Conservation (phyloP, 2,113 vertebrate species). For the Xiphophorus couchianus region DNA sequence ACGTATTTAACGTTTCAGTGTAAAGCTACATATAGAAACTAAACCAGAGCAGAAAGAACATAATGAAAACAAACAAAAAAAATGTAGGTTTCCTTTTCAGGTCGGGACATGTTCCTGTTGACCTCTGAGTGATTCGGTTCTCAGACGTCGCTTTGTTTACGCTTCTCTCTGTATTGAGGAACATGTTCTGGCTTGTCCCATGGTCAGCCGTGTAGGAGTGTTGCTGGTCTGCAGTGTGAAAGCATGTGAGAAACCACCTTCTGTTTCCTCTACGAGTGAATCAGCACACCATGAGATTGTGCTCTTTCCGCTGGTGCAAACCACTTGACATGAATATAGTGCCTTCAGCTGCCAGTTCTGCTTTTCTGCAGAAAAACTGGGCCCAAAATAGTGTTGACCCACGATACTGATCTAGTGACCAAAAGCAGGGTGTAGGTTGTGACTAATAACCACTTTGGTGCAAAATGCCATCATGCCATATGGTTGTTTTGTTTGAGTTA, state of each 20-base stretch:
- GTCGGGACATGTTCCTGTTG: constrained; percentile 8
- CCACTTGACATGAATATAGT: constrained; percentile 40
- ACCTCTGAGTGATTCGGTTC: constrained; percentile 1
- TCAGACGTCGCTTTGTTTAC: constrained; percentile 5
- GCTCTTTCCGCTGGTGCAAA: constrained; percentile 41
- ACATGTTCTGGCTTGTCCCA: constrained; percentile 21
- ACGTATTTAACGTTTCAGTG: background rate
- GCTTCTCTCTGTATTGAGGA: background rate
- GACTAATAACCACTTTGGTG: background rate
- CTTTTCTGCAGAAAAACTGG: constrained; percentile 59
- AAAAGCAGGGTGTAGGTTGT: background rate
- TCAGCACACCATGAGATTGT: constrained; percentile 29
- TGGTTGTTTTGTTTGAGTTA: background rate
- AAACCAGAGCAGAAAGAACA: background rate
- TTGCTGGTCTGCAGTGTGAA: constrained; percentile 8
- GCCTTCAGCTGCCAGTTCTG: constrained; percentile 62
- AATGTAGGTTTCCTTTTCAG: constrained; percentile 5
- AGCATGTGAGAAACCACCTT: constrained; percentile 5
- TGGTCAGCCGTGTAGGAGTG: constrained; percentile 1
- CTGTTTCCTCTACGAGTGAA: constrained; percentile 50
- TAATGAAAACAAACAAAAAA: background rate
- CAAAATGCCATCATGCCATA: background rate
- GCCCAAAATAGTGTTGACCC: constrained; percentile 42
- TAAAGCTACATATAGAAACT: background rate
- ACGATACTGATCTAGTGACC: constrained; percentile 39